phyloP scores from a whole-genome alignment of 2,888 invertebrate genomes.

The Eupeodes luniger region DNA sequence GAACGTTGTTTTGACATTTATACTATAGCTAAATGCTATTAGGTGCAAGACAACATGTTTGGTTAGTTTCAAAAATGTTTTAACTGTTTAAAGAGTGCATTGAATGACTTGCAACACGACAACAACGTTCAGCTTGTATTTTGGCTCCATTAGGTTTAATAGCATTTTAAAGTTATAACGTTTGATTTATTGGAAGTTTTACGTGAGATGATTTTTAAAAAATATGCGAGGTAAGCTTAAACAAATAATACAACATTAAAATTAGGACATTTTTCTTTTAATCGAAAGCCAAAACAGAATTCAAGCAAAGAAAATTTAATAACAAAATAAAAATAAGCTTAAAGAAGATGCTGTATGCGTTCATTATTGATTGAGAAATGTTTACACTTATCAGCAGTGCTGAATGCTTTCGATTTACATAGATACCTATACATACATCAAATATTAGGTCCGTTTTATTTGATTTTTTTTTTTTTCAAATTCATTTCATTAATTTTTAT shows the following conservation, averaged over 20 bases:
- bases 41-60: slow-evolving; percentile 40
- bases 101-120: slow-evolving; percentile 38
- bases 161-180: slow-evolving; percentile 39
- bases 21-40: slow-evolving; percentile 35
- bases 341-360: no score
- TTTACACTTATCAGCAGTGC: no score
- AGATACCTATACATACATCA: no score
- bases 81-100: slow-evolving; percentile 26
- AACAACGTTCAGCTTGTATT: slow-evolving; percentile 11
- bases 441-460: no score
- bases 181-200: slow-evolving; percentile 46
- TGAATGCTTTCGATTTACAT: no score
- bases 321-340: no score
- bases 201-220: slow-evolving; percentile 15
- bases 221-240: not conserved
- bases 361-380: no score
- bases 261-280: not conserved
- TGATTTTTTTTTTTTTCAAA: no score
- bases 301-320: no score
- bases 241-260: not conserved
- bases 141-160: slow-evolving; percentile 33
- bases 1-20: slow-evolving; percentile 70
- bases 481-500: no score
- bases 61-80: slow-evolving; percentile 32
- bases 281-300: no score